Conservation (phyloP, 2,888 invertebrate species). For the Trilocha varians region DNA sequence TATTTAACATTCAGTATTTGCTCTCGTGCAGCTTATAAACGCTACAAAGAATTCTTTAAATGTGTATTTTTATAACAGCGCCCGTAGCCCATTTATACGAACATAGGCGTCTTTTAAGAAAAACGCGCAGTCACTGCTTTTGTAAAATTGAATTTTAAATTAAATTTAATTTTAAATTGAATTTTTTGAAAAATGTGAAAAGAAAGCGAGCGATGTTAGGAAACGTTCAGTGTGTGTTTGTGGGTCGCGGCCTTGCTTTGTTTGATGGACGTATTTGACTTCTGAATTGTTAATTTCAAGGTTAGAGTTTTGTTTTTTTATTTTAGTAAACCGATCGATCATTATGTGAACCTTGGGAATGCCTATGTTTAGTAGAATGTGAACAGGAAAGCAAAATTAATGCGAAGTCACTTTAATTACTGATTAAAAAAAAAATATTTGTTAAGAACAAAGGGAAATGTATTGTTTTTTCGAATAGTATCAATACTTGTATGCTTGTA, state of each 20-base stretch:
- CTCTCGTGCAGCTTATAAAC: neutral
- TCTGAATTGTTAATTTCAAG: neutral
- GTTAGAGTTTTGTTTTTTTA: too few species aligned
- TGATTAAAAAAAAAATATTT: too few species aligned
- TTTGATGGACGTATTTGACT: neutral
- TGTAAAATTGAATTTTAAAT: too few species aligned
- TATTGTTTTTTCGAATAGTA: too few species aligned
- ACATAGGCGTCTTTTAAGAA: slow-evolving; percentile 21
- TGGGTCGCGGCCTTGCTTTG: slow-evolving; percentile 36
- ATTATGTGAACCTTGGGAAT: too few species aligned
- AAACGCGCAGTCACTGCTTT: slow-evolving; percentile 46
- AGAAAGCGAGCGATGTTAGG: slow-evolving; percentile 37
- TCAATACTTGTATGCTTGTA: too few species aligned
- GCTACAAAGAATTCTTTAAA: slow-evolving; percentile 24
- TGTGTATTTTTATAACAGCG: slow-evolving; percentile 34
- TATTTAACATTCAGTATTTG: neutral
- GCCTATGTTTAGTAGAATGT: too few species aligned
- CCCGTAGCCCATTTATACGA: slow-evolving; percentile 14
- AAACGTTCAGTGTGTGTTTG: slow-evolving; percentile 27
- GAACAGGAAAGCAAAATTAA: too few species aligned
- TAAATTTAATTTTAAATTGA: too few species aligned
- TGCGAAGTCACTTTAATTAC: too few species aligned
- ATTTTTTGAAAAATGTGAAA: slow-evolving; percentile 42
- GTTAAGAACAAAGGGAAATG: too few species aligned
- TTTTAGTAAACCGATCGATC: too few species aligned